These are phyloP conservation scores for Lasioglossum oenotherae DNA, from an alignment of 2,888 invertebrate species.

Conservation along the genomic window DNA sequence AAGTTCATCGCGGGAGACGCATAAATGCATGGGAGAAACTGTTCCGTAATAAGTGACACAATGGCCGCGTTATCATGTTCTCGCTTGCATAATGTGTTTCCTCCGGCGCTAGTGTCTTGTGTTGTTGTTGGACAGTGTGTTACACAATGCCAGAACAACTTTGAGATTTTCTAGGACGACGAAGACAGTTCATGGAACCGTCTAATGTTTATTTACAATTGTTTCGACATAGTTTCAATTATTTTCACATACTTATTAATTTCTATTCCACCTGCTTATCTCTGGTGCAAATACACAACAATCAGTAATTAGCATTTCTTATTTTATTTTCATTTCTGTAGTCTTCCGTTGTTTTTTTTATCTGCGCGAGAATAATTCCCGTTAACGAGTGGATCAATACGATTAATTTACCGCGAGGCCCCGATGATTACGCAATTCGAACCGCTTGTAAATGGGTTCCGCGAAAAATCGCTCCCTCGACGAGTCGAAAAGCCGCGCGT, in stretches of 20 bases:
- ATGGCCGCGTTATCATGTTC: slow-evolving; percentile 47
- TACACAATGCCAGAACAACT: not conserved
- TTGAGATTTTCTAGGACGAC: not conserved
- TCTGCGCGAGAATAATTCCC: not conserved
- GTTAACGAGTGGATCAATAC: not conserved
- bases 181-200: not conserved
- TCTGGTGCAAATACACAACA: not conserved
- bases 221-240: not conserved
- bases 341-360: not conserved
- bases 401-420: slow-evolving; percentile 8
- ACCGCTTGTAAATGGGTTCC: not conserved
- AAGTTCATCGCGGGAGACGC: slow-evolving; percentile 1
- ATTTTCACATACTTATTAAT: too few relatives aligned
- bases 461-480: slow-evolving; percentile 12
- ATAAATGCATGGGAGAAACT: slow-evolving; percentile 18
- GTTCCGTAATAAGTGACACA: slow-evolving; percentile 32
- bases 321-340: not conserved
- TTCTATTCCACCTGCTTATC: not conserved
- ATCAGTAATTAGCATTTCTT: not conserved
- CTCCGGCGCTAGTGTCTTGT: slow-evolving; percentile 10
- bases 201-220: not conserved
- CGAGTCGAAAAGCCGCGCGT: slow-evolving; percentile 15
- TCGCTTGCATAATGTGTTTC: slow-evolving; percentile 40
- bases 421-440: not conserved
- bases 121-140: slow-evolving; percentile 23